phyloP scores from a whole-genome alignment of 2,113 vertebrate genomes.

The Melanerpes formicivorus region DNA sequence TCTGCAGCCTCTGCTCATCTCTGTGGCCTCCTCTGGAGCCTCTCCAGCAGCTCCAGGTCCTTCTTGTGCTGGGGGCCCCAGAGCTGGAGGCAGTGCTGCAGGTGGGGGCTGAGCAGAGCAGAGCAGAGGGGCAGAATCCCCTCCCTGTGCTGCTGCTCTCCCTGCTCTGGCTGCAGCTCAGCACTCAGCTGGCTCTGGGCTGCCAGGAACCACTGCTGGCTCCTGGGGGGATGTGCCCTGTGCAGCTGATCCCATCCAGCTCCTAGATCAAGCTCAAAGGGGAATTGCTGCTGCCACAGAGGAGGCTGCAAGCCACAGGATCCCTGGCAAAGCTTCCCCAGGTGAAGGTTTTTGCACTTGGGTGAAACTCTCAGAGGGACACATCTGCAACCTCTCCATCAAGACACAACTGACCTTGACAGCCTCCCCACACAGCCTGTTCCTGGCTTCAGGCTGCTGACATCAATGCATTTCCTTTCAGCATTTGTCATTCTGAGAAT shows the following conservation, averaged over 20 bases:
- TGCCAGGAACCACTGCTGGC: too few relatives aligned
- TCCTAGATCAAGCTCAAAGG: not conserved
- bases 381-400: not conserved
- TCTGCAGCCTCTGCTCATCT: too few relatives aligned
- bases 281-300: not conserved
- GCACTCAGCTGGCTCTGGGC: too few relatives aligned
- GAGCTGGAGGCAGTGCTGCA: too few relatives aligned
- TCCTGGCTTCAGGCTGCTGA: not conserved
- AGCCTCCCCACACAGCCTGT: not conserved
- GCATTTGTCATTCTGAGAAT: not conserved
- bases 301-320: not conserved
- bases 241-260: not conserved
- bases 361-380: not conserved
- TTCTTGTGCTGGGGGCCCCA: too few relatives aligned
- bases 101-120: too few relatives aligned
- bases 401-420: not conserved
- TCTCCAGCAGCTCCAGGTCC: too few relatives aligned
- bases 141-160: too few relatives aligned
- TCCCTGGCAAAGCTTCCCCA: not conserved
- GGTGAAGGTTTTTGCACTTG: not conserved
- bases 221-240: fast-evolving
- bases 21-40: too few relatives aligned
- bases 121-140: too few relatives aligned
- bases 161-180: too few relatives aligned
- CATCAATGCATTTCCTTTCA: not conserved